These are phyloP conservation scores for Saguinus imperator DNA, from an alignment of 2,113 vertebrate species.

Conservation along the genomic window DNA sequence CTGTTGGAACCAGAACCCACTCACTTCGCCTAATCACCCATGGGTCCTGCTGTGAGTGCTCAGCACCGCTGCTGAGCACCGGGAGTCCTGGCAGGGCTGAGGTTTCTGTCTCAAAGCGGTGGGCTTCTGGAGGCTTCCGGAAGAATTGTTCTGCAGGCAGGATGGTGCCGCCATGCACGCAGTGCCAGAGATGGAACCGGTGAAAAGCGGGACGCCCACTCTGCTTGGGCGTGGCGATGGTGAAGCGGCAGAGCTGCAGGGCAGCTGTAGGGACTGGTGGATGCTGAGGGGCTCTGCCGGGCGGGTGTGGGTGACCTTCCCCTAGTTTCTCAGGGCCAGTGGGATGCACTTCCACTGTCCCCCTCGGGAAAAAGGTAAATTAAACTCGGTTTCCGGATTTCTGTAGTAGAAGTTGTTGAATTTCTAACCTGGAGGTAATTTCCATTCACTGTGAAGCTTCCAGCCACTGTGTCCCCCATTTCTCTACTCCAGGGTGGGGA, in stretches of 20 bases:
- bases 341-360: no score
- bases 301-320: fast-evolving
- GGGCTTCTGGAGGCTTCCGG: background rate
- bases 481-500: fast-evolving
- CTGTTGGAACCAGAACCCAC: no score
- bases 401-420: background rate
- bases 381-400: no score
- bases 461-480: fast-evolving
- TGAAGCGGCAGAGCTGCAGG: fast-evolving
- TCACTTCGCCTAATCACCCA: no score
- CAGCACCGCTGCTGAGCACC: no score
- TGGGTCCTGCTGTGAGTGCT: background rate
- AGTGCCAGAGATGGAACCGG: fast-evolving
- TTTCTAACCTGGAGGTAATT: background rate
- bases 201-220: fast-evolving
- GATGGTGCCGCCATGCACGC: fast-evolving
- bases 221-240: fast-evolving
- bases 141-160: background rate
- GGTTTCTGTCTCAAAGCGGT: background rate
- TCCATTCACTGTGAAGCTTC: background rate
- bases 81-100: background rate
- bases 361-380: background rate
- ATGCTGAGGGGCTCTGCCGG: fast-evolving
- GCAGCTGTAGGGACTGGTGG: fast-evolving
- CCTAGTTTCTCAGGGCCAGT: background rate